phyloP scores from a whole-genome alignment of 2,113 vertebrate genomes.

The Chaetodon trifascialis region DNA sequence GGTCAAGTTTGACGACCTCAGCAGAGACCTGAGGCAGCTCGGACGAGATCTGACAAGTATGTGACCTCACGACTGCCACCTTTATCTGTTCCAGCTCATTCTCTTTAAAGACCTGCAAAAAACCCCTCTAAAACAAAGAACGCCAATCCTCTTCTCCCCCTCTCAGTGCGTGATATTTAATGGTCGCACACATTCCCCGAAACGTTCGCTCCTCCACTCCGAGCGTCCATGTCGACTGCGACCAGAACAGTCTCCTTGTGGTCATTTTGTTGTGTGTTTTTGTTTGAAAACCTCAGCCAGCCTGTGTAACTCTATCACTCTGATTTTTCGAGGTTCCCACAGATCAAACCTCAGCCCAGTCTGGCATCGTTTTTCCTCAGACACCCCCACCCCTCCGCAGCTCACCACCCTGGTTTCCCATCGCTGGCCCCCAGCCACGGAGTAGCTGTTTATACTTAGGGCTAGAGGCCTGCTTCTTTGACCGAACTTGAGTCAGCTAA shows the following conservation, averaged over 20 bases:
- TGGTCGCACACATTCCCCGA: constrained; percentile 32
- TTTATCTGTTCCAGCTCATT: not conserved
- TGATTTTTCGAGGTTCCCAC: constrained; percentile 65
- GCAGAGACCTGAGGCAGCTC: constrained; percentile 90
- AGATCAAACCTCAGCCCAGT: constrained; percentile 64
- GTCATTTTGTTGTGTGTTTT: constrained; percentile 75
- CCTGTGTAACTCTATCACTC: constrained; percentile 71
- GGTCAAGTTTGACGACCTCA: constrained; percentile 95
- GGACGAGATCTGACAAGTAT: constrained; percentile 92
- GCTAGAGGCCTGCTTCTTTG: constrained; percentile 52
- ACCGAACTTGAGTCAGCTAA: constrained; percentile 45
- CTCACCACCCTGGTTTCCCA: constrained; percentile 67
- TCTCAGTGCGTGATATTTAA: not conserved
- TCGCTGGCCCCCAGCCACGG: constrained; percentile 66
- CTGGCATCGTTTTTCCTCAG: constrained; percentile 69
- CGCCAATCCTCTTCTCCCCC: not conserved
- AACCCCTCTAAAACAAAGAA: constrained; percentile 6
- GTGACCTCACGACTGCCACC: not conserved
- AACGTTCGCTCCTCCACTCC: not conserved
- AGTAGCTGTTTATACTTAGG: constrained; percentile 69
- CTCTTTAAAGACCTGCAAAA: not conserved
- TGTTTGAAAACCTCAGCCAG: constrained; percentile 63
- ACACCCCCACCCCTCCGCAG: constrained; percentile 17
- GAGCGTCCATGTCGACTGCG: constrained; percentile 41
- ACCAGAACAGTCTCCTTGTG: constrained; percentile 64